These are phyloP conservation scores for Noctua janthina DNA, from an alignment of 2,888 invertebrate species.

Conservation along the genomic window DNA sequence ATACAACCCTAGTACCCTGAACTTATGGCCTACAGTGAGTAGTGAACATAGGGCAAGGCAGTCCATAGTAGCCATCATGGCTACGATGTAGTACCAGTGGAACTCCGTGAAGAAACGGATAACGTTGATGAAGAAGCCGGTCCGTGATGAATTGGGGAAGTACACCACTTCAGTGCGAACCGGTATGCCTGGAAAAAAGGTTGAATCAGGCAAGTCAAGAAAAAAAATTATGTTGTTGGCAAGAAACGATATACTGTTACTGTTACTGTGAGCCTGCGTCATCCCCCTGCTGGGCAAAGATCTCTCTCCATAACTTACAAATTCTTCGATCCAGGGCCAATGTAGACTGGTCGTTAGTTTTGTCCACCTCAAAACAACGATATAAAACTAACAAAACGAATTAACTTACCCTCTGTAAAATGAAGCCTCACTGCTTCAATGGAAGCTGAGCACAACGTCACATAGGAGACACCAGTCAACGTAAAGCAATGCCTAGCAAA, in stretches of 20 bases:
- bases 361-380: no score
- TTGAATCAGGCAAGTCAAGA: no score
- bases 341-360: no score
- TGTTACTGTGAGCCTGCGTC: no score
- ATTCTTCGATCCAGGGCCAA: no score
- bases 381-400: neutral
- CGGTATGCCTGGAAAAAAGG: conserved; percentile 71
- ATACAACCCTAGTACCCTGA: conserved; percentile 73
- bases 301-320: no score
- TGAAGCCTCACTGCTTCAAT: conserved; percentile 70
- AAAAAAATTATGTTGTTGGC: no score
- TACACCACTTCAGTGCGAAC: conserved; percentile 76
- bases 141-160: conserved; percentile 69
- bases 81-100: conserved; percentile 79
- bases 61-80: conserved; percentile 75
- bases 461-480: conserved; percentile 58
- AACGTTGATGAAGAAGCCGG: conserved; percentile 71
- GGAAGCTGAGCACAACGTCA: conserved; percentile 65
- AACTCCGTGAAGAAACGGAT: conserved; percentile 72
- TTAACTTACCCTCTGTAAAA: conserved; percentile 73
- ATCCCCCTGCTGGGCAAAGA: no score
- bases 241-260: no score
- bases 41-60: conserved; percentile 73
- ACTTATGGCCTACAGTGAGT: conserved; percentile 75
- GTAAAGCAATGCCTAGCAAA: conserved; percentile 64